Evolutionary conservation across 2,888 invertebrate genomes (phyloP).

Genomic region (Tiliacea citrago): DNA sequence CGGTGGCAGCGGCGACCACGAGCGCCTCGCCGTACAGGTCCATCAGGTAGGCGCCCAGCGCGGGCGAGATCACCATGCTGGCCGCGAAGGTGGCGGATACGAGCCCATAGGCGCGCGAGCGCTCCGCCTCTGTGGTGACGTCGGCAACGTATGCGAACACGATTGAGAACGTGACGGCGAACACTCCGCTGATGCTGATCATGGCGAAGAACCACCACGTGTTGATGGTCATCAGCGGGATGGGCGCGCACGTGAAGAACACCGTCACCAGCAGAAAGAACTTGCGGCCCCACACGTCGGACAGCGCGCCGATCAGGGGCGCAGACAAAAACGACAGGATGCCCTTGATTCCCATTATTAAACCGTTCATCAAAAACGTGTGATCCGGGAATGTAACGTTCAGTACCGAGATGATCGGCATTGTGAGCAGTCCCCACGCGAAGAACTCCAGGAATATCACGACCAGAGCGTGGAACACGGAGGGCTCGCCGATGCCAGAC

Average conservation of each 20-base stretch:
- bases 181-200: slow-evolving; percentile 99
- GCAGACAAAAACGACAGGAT: slow-evolving; percentile 99
- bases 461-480: slow-evolving; percentile 99
- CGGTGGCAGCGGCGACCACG: slow-evolving; percentile 98
- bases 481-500: slow-evolving; percentile 97
- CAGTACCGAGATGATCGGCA: slow-evolving; percentile 98
- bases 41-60: slow-evolving; percentile 97
- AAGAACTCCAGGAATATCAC: slow-evolving; percentile 99
- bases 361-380: slow-evolving; percentile 99
- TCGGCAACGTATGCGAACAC: slow-evolving; percentile 99
- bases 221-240: slow-evolving; percentile 99
- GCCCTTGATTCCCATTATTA: slow-evolving; percentile 99
- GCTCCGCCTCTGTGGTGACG: slow-evolving; percentile 98
- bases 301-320: slow-evolving; percentile 98
- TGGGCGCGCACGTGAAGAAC: slow-evolving; percentile 99
- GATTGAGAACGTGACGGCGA: slow-evolving; percentile 99
- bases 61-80: slow-evolving; percentile 99
- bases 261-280: slow-evolving; percentile 99
- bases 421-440: slow-evolving; percentile 99
- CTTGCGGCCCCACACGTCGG: slow-evolving; percentile 99
- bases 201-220: slow-evolving; percentile 99
- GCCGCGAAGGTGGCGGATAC: slow-evolving; percentile 99
- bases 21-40: slow-evolving; percentile 95
- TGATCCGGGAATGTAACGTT: slow-evolving; percentile 99
- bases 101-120: slow-evolving; percentile 98